Evolutionary conservation across 2,888 invertebrate genomes (phyloP).

Genomic region (Ectemnius lituratus): DNA sequence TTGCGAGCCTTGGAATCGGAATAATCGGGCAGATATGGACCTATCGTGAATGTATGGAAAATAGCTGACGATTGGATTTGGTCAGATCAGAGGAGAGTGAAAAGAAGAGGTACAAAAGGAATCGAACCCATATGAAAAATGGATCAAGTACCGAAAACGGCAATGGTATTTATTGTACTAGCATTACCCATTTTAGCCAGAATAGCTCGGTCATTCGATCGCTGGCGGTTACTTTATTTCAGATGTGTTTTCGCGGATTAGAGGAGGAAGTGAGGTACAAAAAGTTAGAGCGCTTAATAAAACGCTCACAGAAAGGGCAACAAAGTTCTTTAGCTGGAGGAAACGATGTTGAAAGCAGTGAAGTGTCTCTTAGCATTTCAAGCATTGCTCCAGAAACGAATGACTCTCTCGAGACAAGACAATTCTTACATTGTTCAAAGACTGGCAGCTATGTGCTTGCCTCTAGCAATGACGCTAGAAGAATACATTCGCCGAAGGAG

Average conservation of each 20-base stretch:
- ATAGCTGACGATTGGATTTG: no score
- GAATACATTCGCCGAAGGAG: constrained; percentile 43
- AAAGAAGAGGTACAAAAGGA: no score
- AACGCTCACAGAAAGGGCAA: constrained; percentile 49
- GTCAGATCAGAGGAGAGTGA: no score
- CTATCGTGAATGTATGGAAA: no score
- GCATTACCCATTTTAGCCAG: no score
- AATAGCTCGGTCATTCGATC: no score
- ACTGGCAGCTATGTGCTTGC: constrained; percentile 66
- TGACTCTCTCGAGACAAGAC: constrained; percentile 37
- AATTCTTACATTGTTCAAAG: constrained; percentile 42
- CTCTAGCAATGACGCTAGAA: constrained; percentile 66
- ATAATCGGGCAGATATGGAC: no score
- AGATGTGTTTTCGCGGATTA: constrained; percentile 63
- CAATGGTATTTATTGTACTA: no score
- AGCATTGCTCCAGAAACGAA: constrained; percentile 60
- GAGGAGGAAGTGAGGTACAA: constrained; percentile 64
- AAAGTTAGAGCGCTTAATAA: constrained; percentile 60
- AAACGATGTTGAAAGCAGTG: background rate
- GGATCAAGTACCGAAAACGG: no score
- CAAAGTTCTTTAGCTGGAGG: background rate
- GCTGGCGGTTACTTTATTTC: background rate
- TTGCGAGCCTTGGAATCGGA: no score
- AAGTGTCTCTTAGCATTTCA: constrained; percentile 59
- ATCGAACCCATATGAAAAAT: no score